Conservation (phyloP, 2,113 vertebrate species). For the Hucho hucho region DNA sequence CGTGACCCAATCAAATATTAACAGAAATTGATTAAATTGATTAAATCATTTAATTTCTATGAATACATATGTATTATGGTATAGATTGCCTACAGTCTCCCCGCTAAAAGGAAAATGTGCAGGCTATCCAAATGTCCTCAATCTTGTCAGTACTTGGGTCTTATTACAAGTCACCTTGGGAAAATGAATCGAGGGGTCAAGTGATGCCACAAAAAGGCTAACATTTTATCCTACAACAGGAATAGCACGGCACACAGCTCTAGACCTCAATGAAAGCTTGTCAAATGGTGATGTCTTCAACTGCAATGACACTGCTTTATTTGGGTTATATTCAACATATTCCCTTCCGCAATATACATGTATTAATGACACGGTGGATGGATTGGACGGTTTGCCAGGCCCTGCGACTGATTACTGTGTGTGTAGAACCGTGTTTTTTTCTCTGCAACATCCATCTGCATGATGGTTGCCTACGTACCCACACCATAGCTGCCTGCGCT, state of each 20-base stretch:
- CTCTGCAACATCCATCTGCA: not conserved
- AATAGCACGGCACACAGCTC: conserved; percentile 23
- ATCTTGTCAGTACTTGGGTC: conserved; percentile 1
- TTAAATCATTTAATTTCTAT: too few species aligned
- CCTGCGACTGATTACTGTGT: not conserved
- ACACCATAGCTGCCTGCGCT: not conserved
- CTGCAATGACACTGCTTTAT: conserved; percentile 54
- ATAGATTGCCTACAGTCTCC: too few species aligned
- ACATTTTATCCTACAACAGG: conserved; percentile 36
- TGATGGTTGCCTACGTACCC: conserved; percentile 2
- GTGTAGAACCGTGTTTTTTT: not conserved
- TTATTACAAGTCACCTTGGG: conserved; percentile 70
- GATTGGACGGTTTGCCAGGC: not conserved
- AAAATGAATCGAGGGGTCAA: conserved; percentile 64
- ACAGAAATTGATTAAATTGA: too few species aligned
- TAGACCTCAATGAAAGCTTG: conserved; percentile 21
- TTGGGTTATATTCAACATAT: conserved; percentile 22
- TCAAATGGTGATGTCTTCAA: conserved; percentile 26
- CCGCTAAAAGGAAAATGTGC: not conserved
- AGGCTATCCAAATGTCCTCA: not conserved
- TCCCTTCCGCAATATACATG: conserved; percentile 12
- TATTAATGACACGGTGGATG: conserved; percentile 6
- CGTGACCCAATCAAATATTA: too few species aligned
- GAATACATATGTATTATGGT: too few species aligned
- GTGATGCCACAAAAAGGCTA: conserved; percentile 61